Evolutionary conservation across 2,113 vertebrate genomes (phyloP).

Genomic region (Actinemys pallida): DNA sequence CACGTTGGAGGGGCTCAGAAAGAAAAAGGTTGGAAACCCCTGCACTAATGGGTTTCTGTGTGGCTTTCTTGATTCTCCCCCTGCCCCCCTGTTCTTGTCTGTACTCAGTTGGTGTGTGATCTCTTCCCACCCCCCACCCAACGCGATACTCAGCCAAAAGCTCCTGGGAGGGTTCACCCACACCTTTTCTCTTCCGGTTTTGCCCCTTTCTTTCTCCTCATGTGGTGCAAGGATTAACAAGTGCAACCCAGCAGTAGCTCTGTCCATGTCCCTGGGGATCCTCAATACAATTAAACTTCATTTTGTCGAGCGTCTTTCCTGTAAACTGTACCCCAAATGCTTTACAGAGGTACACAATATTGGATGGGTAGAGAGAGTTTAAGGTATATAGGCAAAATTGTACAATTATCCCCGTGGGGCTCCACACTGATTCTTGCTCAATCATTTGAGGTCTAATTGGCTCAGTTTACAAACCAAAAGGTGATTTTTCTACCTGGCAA

Average conservation of each 20-base stretch:
- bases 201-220: neutral
- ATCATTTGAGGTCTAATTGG: neutral
- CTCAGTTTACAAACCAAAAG: neutral
- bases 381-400: neutral
- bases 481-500: neutral
- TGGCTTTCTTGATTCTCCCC: neutral
- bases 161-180: neutral
- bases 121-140: neutral
- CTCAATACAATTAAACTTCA: conserved; percentile 14
- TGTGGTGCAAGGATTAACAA: neutral
- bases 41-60: neutral
- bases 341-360: neutral
- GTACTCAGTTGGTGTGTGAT: neutral
- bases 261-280: neutral
- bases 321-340: neutral
- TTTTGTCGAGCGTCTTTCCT: neutral
- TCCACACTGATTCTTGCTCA: neutral
- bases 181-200: conserved; percentile 36
- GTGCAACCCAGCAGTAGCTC: neutral
- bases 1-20: too few relatives aligned
- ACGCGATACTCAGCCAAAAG: neutral
- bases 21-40: too few relatives aligned
- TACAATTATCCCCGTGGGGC: neutral
- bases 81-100: neutral
- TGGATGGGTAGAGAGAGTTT: rapidly evolving